Conservation (phyloP, 2,888 invertebrate genomes). For the Argynnis bischoffii region DNA sequence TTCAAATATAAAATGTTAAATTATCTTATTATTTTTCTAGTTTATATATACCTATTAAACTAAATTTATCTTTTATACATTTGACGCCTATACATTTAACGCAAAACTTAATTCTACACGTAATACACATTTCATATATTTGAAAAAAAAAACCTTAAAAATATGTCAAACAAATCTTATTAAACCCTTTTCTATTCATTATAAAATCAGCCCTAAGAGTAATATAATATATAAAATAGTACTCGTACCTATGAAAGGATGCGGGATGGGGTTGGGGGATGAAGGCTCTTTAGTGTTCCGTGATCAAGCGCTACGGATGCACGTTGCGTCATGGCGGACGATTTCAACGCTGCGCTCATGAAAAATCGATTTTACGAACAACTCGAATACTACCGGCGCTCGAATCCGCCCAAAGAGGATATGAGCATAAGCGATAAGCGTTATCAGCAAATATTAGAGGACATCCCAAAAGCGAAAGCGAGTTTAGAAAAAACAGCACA, state of each 20-base stretch:
- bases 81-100: no score
- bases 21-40: no score
- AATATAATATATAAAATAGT: slow-evolving; percentile 7
- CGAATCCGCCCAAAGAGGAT: slow-evolving; percentile 3
- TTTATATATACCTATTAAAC: no score
- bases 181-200: background rate
- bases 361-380: slow-evolving; percentile 23
- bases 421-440: slow-evolving; percentile 15
- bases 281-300: slow-evolving; percentile 18
- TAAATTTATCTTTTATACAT: no score
- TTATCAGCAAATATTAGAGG: slow-evolving; percentile 12
- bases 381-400: slow-evolving; percentile 16
- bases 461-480: slow-evolving; percentile 7
- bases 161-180: background rate
- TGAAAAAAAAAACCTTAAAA: background rate
- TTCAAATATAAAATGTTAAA: no score
- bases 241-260: slow-evolving; percentile 8
- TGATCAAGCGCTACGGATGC: slow-evolving; percentile 23
- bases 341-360: slow-evolving; percentile 19
- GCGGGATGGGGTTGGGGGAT: slow-evolving; percentile 13
- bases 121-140: no score
- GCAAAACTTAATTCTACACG: no score
- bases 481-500: background rate
- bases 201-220: slow-evolving; percentile 1
- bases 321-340: slow-evolving; percentile 19